Percentiles rank a stretch among this genome's conserved stretches.
These are phyloP conservation scores for Cromileptes altivelis DNA, from an alignment of 2,113 vertebrate species.

Conservation along the genomic window DNA sequence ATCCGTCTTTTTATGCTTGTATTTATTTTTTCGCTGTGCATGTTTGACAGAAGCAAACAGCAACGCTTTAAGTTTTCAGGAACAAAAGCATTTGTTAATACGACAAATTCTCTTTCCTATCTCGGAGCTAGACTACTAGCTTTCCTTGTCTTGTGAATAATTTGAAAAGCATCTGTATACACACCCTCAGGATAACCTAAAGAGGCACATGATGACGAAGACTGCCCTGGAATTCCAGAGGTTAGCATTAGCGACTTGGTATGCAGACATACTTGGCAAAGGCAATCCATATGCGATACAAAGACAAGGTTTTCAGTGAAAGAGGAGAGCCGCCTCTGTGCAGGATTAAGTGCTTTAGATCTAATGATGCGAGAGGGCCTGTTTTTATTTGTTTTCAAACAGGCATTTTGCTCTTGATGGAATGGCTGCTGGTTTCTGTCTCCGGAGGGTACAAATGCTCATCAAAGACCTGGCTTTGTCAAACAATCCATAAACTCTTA, in stretches of 20 bases:
- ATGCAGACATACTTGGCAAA: conserved; percentile 52
- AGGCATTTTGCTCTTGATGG: conserved; percentile 72
- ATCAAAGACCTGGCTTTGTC: conserved; percentile 75
- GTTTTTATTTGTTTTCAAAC: conserved; percentile 80
- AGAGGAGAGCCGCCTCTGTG: conserved; percentile 56
- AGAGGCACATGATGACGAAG: conserved; percentile 10
- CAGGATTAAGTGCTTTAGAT: conserved; percentile 80
- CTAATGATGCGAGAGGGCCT: conserved; percentile 73
- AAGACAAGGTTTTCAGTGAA: conserved; percentile 55
- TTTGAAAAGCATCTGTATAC: conserved; percentile 17
- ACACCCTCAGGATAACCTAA: conserved; percentile 12
- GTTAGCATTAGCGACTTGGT: conserved; percentile 53
- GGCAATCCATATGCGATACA: conserved; percentile 68
- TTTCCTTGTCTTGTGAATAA: conserved; percentile 33
- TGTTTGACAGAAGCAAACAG: conserved; percentile 16
- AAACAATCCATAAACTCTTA: conserved; percentile 69
- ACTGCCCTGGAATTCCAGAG: conserved; percentile 36
- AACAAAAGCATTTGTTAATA: conserved; percentile 22
- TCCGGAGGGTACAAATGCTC: conserved; percentile 72
- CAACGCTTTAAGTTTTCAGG: conserved; percentile 23
- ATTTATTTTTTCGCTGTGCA: not conserved
- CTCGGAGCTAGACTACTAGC: conserved; percentile 4
- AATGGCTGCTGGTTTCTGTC: conserved; percentile 56
- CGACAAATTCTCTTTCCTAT: conserved; percentile 12
- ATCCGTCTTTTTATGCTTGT: conserved; percentile 40